Conservation (phyloP, 2,888 invertebrate genomes). For the Iselma pallidipennis region DNA sequence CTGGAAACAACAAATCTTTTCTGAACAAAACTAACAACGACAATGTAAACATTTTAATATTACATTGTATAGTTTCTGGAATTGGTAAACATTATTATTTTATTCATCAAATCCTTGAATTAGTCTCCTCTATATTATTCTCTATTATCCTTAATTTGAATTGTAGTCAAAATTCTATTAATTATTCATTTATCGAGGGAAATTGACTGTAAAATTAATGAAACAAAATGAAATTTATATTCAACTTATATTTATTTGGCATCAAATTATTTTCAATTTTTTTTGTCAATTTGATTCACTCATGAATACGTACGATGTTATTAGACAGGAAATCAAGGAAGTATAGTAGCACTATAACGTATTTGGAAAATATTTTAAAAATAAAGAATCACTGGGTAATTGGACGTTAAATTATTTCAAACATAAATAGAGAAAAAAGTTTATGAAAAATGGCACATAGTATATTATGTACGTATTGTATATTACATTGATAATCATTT, state of each 20-base stretch:
- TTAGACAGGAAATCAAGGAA: too few species aligned
- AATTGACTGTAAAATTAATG: not conserved
- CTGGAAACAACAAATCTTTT: not conserved
- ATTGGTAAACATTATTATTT: not conserved
- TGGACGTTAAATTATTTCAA: too few species aligned
- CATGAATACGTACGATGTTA: too few species aligned
- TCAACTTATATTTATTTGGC: too few species aligned
- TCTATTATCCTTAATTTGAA: too few species aligned
- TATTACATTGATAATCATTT: conserved; percentile 58
- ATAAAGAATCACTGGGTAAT: too few species aligned
- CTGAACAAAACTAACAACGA: not conserved
- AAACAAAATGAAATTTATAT: too few species aligned
- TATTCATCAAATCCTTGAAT: not conserved
- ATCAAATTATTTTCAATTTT: too few species aligned
- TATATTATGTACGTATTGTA: conserved; percentile 60
- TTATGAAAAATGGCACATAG: conserved; percentile 58
- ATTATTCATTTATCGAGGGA: not conserved
- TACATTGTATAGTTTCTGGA: not conserved
- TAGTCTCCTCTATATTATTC: not conserved
- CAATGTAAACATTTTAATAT: not conserved
- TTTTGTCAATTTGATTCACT: not conserved
- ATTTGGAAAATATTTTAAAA: too few species aligned
- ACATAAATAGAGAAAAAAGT: conserved; percentile 22
- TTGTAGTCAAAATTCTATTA: too few species aligned
- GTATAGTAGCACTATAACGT: too few species aligned